Evolutionary conservation across 2,113 vertebrate genomes (phyloP).

Genomic region (Plotosus lineatus): DNA sequence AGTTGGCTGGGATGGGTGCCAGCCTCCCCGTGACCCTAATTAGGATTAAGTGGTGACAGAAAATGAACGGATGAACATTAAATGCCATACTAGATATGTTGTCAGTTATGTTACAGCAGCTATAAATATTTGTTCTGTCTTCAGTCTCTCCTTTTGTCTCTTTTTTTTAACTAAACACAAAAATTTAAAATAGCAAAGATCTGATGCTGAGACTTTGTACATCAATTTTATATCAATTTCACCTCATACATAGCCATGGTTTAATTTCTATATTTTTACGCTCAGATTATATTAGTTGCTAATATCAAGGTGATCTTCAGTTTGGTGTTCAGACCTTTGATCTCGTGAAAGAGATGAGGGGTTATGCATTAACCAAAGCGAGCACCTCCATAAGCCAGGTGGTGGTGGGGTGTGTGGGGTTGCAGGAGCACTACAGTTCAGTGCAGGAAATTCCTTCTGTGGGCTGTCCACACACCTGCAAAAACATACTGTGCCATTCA

Average conservation of each 20-base stretch:
- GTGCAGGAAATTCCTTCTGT: constrained; percentile 75
- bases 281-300: neutral
- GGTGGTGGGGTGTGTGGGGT: constrained; percentile 34
- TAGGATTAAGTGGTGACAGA: too few species aligned
- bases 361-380: neutral
- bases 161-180: too few species aligned
- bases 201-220: neutral
- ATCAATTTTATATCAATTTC: neutral
- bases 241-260: neutral
- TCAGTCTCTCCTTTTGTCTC: too few species aligned
- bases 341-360: constrained; percentile 21
- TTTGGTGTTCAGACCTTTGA: constrained; percentile 25
- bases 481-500: constrained; percentile 68
- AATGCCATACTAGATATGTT: too few species aligned
- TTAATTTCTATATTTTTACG: neutral
- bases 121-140: too few species aligned
- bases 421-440: constrained; percentile 20
- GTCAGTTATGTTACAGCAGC: too few species aligned
- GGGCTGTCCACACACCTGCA: constrained; percentile 77
- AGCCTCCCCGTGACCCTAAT: too few species aligned
- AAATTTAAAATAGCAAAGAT: too few species aligned
- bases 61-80: too few species aligned
- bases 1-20: too few species aligned
- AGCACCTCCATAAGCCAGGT: neutral
- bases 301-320: neutral